A percentile compares a stretch with the other conserved stretches of the same genome.
Evolutionary conservation across 2,113 vertebrate genomes (phyloP).

Genomic region (Elephas maximus): DNA sequence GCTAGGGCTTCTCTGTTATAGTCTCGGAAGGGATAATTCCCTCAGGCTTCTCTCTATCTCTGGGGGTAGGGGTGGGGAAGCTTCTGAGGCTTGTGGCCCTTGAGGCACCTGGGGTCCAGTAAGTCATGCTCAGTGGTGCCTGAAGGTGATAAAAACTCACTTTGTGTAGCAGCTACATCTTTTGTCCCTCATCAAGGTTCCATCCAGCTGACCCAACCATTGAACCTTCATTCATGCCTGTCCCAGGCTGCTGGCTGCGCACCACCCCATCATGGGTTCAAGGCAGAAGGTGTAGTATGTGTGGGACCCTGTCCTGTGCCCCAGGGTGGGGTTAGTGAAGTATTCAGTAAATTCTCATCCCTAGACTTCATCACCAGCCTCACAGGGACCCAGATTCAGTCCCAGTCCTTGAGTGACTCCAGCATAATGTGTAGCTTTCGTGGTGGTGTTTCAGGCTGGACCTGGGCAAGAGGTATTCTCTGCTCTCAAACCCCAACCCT

Average conservation of each 20-base stretch:
- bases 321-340: neutral
- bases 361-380: neutral
- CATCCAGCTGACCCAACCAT: neutral
- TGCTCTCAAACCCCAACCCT: neutral
- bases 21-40: neutral
- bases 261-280: neutral
- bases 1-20: neutral
- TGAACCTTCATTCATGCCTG: rapidly evolving
- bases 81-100: rapidly evolving
- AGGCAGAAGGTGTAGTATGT: neutral
- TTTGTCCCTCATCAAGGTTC: neutral
- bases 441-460: neutral
- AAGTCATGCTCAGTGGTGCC: neutral
- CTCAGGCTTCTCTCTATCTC: neutral
- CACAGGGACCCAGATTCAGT: neutral
- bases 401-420: neutral
- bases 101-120: neutral
- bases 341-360: neutral
- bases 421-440: neutral
- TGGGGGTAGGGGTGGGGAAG: neutral
- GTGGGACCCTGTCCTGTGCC: too few species aligned
- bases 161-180: neutral
- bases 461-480: neutral
- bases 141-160: neutral
- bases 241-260: neutral